Evolutionary conservation across 2,797 vertebrate species (phyloP), one percentile per base, ranked within the genome.

Genomic region (Kryptopterus vitreolus): DNA sequence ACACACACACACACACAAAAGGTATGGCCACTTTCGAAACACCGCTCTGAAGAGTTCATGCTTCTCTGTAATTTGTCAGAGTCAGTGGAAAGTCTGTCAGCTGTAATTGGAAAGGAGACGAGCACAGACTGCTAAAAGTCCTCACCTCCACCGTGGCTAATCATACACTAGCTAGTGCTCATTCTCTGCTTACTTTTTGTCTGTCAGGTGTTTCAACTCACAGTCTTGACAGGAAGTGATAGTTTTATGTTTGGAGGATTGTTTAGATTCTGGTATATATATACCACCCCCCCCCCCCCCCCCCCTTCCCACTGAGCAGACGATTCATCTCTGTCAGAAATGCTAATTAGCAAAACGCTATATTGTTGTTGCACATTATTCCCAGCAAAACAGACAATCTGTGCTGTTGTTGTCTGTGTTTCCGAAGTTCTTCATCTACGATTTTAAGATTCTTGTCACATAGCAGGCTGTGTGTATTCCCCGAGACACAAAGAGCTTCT

Each of bases 181-280:
- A 26, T 57, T 12, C 57, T 81, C 61, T 62, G 68, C 63, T 74
- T 84, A 85, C 85, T 69, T 85, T 81, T 76, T 82, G 87, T 85
- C 82, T 78, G 43, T 85, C 86, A 86, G 29, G 55, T 7, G 16
- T 72, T 55, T 71, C 22, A 20, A 35, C 31, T n/a, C 12, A 50
- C 68, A 68, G 46, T 84, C 72, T 87, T 87, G 68, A 86, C 84
- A 80, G 68, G 72, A 80, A 81, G 61, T 70, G 53, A 76, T n/a
- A 43, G 79, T 87, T 88, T 76, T 71, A 73, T 57, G 35, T n/a
- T 78, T 71, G n/a, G 79, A 78, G 43, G 62, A 83, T 84, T 81
- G 85, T 85, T 82, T 76, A 85, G 82, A 88, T 86, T 76, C 77
- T 82, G 43, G 78, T 89, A 43, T 43, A 43, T 43, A 43, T 43